Percentiles rank a stretch among this genome's conserved stretches.
phyloP scores from a whole-genome alignment of 2,797 vertebrate species.

The Acanthopagrus latus region DNA sequence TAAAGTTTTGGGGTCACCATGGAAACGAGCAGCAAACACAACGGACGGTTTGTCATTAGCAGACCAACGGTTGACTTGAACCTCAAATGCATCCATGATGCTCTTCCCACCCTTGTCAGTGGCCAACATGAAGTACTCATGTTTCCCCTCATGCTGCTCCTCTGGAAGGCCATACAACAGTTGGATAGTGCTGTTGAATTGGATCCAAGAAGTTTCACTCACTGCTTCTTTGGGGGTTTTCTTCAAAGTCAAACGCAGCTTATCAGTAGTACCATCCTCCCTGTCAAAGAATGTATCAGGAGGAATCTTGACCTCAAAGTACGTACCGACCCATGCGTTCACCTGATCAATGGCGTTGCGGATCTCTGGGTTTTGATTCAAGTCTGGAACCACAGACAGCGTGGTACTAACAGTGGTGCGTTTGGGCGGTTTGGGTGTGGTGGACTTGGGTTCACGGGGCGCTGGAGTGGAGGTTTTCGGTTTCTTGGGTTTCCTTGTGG shows the following conservation, averaged over 20 bases:
- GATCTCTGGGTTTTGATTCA: constrained; percentile 90
- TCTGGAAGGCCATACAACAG: constrained; percentile 96
- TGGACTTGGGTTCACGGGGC: constrained; percentile 90
- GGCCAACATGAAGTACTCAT: constrained; percentile 97
- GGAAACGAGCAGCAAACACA: constrained; percentile 91
- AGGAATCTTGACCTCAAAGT: constrained; percentile 98
- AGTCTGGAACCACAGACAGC: constrained; percentile 82
- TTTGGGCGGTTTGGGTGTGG: constrained; percentile 85
- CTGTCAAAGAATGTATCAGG: constrained; percentile 95
- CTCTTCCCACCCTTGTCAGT: constrained; percentile 95
- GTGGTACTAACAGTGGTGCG: constrained; percentile 84
- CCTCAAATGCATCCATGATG: constrained; percentile 95
- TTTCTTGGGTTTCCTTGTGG: constrained; percentile 90
- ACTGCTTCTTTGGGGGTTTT: constrained; percentile 90
- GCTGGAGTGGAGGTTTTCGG: constrained; percentile 88
- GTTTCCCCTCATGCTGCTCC: constrained; percentile 89
- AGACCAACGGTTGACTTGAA: constrained; percentile 92
- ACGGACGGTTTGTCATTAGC: constrained; percentile 90
- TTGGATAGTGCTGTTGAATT: constrained; percentile 98
- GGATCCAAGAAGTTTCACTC: constrained; percentile 95
- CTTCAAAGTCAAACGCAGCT: constrained; percentile 93
- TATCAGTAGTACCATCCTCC: constrained; percentile 97
- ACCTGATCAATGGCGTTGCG: constrained; percentile 96
- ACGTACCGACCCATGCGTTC: constrained; percentile 95
- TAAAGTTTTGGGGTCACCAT: constrained; percentile 90